phyloP scores from a whole-genome alignment of 2,113 vertebrate genomes.

The Xiphophorus maculatus region DNA sequence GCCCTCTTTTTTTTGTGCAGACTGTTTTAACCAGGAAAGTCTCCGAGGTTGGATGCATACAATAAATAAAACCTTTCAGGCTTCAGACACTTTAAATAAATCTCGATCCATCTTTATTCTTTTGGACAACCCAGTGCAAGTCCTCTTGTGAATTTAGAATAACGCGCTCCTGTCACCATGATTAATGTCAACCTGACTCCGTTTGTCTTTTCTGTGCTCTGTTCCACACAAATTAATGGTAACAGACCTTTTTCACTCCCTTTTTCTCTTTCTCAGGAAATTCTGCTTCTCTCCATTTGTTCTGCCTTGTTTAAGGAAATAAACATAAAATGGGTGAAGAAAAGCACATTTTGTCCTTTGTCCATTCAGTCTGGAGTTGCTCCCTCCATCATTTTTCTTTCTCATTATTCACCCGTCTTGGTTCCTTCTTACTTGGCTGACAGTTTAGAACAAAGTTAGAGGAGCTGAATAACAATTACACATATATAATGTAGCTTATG shows the following conservation, averaged over 20 bases:
- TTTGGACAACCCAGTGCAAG: neutral
- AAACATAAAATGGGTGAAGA: neutral
- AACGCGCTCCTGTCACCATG: neutral
- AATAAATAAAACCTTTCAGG: neutral
- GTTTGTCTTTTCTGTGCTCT: neutral
- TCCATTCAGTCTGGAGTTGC: neutral
- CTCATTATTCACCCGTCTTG: neutral
- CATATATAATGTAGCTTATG: neutral
- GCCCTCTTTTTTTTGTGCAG: too few species aligned
- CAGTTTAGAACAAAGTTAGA: neutral
- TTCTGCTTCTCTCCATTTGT: neutral
- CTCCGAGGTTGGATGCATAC: neutral
- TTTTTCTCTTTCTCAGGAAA: neutral
- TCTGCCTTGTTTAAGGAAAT: neutral
- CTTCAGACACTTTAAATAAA: neutral
- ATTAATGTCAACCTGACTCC: neutral
- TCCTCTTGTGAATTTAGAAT: neutral
- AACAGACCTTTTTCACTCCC: neutral
- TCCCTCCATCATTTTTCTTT: neutral
- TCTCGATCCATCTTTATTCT: neutral
- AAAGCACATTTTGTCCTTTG: neutral
- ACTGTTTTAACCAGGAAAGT: neutral
- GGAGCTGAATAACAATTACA: neutral
- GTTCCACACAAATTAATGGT: neutral
- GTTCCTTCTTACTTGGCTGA: neutral